phyloP scores from a whole-genome alignment of 2,113 vertebrate genomes.

The Oxyruncus cristatus region DNA sequence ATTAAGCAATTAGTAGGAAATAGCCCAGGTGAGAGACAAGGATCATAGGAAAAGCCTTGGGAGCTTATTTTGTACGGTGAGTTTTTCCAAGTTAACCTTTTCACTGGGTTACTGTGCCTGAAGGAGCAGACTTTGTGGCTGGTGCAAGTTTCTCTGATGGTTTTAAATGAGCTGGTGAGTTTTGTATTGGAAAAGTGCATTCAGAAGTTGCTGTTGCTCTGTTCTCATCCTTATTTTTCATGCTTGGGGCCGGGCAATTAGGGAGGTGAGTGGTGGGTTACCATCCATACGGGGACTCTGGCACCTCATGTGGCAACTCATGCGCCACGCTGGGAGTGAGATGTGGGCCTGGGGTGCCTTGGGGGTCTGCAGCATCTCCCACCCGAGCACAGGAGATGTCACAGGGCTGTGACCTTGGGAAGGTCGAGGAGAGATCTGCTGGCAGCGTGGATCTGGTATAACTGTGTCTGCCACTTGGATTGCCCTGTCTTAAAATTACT shows the following conservation, averaged over 20 bases:
- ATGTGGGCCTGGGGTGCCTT: neutral
- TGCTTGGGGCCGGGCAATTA: neutral
- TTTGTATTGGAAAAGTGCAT: neutral
- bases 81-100: neutral
- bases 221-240: neutral
- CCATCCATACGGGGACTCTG: fast-evolving
- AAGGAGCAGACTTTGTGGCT: neutral
- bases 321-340: neutral
- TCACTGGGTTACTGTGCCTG: neutral
- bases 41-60: neutral
- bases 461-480: neutral
- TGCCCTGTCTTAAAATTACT: neutral
- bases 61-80: neutral
- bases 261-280: neutral
- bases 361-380: neutral
- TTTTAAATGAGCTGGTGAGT: neutral
- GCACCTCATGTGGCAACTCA: fast-evolving
- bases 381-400: neutral
- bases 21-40: neutral
- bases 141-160: neutral
- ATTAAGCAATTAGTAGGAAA: neutral
- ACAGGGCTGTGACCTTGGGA: neutral
- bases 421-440: neutral
- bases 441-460: fast-evolving
- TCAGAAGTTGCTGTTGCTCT: neutral